These are phyloP conservation scores for Poeciliopsis retropinna DNA, from an alignment of 2,113 vertebrate species.

Conservation along the genomic window DNA sequence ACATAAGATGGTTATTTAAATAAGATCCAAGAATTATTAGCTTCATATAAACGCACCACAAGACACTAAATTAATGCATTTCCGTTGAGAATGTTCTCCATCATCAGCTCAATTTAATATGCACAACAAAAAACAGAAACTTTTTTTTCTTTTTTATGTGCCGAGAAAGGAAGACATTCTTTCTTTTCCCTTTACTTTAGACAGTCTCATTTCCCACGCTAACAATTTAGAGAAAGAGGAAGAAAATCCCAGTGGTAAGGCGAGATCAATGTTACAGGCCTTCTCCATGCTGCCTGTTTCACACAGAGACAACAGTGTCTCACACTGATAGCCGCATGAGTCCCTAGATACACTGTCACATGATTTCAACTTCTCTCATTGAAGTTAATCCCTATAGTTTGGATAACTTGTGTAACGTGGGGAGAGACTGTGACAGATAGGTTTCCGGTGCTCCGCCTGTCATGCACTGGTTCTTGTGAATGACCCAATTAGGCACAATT, in stretches of 20 bases:
- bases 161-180: constrained; percentile 2
- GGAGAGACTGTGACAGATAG: constrained; percentile 50
- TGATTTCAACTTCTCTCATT: constrained; percentile 41
- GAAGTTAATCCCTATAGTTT: constrained; percentile 48
- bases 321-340: constrained; percentile 53
- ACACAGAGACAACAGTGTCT: constrained; percentile 68
- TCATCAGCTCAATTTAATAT: background rate
- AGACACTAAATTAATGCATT: background rate
- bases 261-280: constrained; percentile 63
- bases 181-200: background rate
- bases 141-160: background rate
- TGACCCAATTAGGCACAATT: constrained; percentile 62
- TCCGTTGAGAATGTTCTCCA: background rate
- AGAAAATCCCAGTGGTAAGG: constrained; percentile 33
- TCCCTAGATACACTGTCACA: constrained; percentile 65
- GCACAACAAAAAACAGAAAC: background rate
- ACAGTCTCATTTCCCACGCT: constrained; percentile 14
- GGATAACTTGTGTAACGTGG: constrained; percentile 52
- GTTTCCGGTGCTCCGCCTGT: constrained; percentile 53
- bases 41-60: background rate
- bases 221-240: constrained; percentile 23
- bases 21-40: background rate
- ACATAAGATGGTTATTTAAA: background rate
- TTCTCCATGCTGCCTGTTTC: constrained; percentile 52
- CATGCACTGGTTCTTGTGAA: constrained; percentile 71